Evolutionary conservation across 1,140 invertebrate genomes (phyloP).

Genomic region (Trichogramma pretiosum): DNA sequence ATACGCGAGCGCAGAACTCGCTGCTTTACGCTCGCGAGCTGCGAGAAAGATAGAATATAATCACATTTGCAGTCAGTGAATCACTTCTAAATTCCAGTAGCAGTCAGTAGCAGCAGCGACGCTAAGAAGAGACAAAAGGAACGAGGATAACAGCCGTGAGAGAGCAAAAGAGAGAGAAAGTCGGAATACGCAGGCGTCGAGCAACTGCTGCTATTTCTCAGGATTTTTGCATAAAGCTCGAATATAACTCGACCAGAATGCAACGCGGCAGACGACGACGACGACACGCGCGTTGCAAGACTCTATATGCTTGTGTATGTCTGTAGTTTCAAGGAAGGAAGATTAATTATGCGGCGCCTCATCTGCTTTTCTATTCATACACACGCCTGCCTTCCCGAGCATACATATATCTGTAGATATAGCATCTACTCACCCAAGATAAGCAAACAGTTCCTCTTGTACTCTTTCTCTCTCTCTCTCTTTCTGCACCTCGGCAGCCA

Average conservation of each 20-base stretch:
- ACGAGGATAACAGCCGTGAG: background rate
- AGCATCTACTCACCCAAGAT: too few species aligned
- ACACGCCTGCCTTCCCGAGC: too few species aligned
- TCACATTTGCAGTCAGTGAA: background rate
- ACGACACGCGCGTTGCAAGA: background rate
- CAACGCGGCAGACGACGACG: background rate
- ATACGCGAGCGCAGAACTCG: background rate
- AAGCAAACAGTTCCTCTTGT: too few species aligned
- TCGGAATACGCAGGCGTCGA: too few species aligned
- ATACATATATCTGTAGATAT: too few species aligned
- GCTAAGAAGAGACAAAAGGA: background rate
- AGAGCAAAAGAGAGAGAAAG: background rate
- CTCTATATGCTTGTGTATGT: background rate
- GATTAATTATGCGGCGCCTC: conserved; percentile 18
- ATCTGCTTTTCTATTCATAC: conserved; percentile 16
- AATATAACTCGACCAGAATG: too few species aligned
- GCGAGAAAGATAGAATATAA: too few species aligned
- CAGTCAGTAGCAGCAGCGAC: background rate
- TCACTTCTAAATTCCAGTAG: background rate
- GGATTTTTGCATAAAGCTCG: conserved; percentile 8
- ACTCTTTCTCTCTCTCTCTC: background rate
- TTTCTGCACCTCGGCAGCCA: too few species aligned
- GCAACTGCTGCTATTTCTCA: too few species aligned
- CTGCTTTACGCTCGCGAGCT: too few species aligned
- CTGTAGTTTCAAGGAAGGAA: conserved; percentile 9